Percentiles rank a stretch among this genome's conserved stretches.
Evolutionary conservation across 2,797 vertebrate species (phyloP).

Genomic region (Odontamblyopus lacepedii): DNA sequence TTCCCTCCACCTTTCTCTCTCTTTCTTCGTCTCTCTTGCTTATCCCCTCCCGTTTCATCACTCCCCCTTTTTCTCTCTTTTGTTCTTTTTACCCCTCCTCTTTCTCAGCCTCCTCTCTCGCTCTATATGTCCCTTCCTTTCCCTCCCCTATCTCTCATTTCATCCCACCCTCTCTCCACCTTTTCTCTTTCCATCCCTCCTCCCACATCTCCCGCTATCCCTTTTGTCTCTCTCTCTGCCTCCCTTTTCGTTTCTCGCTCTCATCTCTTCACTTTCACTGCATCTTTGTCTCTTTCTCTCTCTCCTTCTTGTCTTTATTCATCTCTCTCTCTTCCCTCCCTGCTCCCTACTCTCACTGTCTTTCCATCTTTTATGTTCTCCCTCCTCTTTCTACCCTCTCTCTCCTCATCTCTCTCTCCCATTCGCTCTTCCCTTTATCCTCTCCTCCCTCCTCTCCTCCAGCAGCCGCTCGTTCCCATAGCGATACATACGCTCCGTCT

Average conservation of each 20-base stretch:
- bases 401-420: background rate
- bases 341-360: background rate
- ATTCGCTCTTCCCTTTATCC: background rate
- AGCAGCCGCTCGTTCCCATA: background rate
- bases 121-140: too few relatives aligned
- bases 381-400: background rate
- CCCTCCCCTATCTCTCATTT: too few relatives aligned
- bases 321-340: background rate
- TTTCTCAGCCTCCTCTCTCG: too few relatives aligned
- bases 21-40: background rate
- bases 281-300: background rate
- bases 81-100: too few relatives aligned
- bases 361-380: background rate
- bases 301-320: background rate
- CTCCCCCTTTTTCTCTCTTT: background rate
- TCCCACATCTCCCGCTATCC: too few relatives aligned
- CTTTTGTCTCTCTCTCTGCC: too few relatives aligned
- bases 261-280: background rate
- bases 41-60: background rate
- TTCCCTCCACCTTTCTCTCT: background rate
- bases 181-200: too few relatives aligned
- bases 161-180: too few relatives aligned
- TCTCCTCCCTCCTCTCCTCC: background rate
- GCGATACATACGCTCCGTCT: constrained; percentile 83
- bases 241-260: background rate